Conservation (phyloP, 2,797 vertebrate species). For the Phoebastria nigripes region DNA sequence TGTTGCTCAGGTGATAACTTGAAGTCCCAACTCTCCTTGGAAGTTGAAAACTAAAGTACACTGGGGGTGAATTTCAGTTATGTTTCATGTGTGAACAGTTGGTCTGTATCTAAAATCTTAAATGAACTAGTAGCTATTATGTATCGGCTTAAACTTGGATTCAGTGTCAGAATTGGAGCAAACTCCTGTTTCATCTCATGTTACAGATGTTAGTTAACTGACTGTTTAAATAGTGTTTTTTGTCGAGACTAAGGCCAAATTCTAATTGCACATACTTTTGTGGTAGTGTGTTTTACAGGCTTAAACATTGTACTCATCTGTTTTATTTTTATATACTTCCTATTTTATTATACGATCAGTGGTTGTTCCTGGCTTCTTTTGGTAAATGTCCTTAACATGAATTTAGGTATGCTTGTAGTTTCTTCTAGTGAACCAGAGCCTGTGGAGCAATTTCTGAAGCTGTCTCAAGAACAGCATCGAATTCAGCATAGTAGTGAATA, state of each 20-base stretch:
- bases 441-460: slow-evolving; percentile 92
- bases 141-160: not conserved
- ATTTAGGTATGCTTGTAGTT: slow-evolving; percentile 91
- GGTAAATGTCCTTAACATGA: slow-evolving; percentile 28
- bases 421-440: slow-evolving; percentile 90
- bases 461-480: slow-evolving; percentile 96
- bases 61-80: not conserved
- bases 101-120: not conserved
- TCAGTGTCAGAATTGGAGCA: not conserved
- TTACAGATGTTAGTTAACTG: not conserved
- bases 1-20: not conserved
- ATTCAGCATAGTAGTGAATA: slow-evolving; percentile 95
- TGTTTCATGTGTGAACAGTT: not conserved
- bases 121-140: not conserved
- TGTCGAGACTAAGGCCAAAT: not conserved
- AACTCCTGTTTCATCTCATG: not conserved
- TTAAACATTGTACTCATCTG: not conserved
- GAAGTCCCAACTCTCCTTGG: not conserved
- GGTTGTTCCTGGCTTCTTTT: not conserved
- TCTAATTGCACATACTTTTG: not conserved
- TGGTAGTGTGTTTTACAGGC: not conserved
- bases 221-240: not conserved
- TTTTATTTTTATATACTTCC: not conserved
- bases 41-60: not conserved
- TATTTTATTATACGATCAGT: not conserved